Evolutionary conservation across 2,113 vertebrate genomes (phyloP).

Genomic region (Arvicanthis niloticus): DNA sequence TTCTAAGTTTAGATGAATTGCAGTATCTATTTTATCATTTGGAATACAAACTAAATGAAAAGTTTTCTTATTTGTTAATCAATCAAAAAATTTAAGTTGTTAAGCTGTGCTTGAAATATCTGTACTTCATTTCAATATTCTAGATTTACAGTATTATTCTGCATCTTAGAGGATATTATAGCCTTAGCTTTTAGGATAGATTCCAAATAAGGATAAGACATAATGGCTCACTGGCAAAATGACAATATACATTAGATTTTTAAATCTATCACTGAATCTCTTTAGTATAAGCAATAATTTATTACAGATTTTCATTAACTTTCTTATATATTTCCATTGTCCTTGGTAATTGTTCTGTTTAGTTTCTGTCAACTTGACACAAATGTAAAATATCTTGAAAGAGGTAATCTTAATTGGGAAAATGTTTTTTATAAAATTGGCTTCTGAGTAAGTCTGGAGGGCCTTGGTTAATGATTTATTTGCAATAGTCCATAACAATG

Average conservation of each 20-base stretch:
- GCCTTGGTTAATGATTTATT: neutral
- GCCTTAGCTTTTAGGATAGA: neutral
- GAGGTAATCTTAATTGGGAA: neutral
- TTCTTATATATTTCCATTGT: neutral
- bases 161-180: neutral
- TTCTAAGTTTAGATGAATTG: neutral
- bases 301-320: slow-evolving; percentile 40
- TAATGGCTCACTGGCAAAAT: slow-evolving; percentile 48
- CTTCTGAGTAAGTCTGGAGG: neutral
- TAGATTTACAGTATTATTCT: neutral
- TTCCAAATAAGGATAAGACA: slow-evolving; percentile 19
- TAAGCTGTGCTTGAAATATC: slow-evolving; percentile 21
- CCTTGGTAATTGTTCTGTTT: neutral
- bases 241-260: slow-evolving; percentile 27
- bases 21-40: neutral
- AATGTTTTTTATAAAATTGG: neutral
- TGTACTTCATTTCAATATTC: neutral
- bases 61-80: neutral
- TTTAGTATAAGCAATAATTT: slow-evolving; percentile 26
- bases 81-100: neutral
- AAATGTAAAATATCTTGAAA: neutral
- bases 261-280: slow-evolving; percentile 63
- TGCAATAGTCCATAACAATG: neutral
- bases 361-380: neutral
- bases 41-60: neutral